Percentiles rank a stretch among this genome's conserved stretches.
phyloP scores from a whole-genome alignment of 1,140 invertebrate genomes.

The Mactra quadrangularis region DNA sequence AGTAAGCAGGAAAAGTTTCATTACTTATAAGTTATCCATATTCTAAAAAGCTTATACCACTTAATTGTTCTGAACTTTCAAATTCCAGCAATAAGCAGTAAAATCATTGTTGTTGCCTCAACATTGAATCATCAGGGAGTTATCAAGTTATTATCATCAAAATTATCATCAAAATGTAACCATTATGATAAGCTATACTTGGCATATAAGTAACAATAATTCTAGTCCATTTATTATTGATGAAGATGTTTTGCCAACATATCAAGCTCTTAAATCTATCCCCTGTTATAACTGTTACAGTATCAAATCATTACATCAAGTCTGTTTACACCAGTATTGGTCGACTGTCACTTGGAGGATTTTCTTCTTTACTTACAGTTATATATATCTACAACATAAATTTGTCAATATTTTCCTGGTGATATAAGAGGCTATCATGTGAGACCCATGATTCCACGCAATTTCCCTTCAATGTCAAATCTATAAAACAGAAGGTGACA shows the following conservation, averaged over 20 bases:
- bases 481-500: not conserved
- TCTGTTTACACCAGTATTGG: not conserved
- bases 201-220: not conserved
- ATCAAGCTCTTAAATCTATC: conserved; percentile 8
- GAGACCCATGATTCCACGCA: conserved; percentile 14
- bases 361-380: no score
- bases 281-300: not conserved
- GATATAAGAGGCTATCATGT: not conserved
- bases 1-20: no score
- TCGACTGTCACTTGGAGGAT: no score
- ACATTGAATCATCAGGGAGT: no score
- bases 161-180: not conserved
- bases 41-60: no score
- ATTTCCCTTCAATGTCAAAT: conserved; percentile 46
- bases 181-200: not conserved
- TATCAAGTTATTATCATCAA: no score
- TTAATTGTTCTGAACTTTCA: no score
- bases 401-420: conserved; percentile 53
- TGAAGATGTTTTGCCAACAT: conserved; percentile 8
- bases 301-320: conserved; percentile 40
- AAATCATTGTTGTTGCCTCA: no score
- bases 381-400: conserved; percentile 40
- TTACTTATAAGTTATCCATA: no score
- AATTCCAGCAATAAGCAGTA: no score
- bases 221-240: not conserved